Conservation (phyloP, 1,140 invertebrate genomes). For the Cyclargus thomasi region DNA sequence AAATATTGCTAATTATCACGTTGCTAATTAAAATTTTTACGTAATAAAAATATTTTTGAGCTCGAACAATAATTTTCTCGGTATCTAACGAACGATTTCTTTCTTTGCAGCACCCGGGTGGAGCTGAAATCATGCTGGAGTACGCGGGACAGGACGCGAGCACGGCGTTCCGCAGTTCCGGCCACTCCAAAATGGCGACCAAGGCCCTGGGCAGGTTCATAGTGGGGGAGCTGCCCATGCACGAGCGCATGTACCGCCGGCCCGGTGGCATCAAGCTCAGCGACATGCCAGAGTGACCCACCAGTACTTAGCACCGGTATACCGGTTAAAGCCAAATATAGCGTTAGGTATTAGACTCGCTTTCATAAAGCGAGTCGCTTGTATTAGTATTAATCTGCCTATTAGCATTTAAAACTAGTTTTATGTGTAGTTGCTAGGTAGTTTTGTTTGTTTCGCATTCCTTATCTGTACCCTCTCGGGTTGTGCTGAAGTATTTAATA, state of each 20-base stretch:
- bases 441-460: background rate
- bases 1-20: background rate
- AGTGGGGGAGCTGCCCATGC: constrained; percentile 82
- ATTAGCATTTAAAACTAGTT: constrained; percentile 11
- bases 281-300: constrained; percentile 57
- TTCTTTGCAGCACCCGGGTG: constrained; percentile 86
- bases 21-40: background rate
- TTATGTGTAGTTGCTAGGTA: constrained; percentile 1
- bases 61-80: background rate
- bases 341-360: background rate
- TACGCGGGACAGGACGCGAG: constrained; percentile 92
- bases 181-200: constrained; percentile 81
- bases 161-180: constrained; percentile 86
- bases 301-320: background rate
- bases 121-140: constrained; percentile 88
- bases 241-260: constrained; percentile 82
- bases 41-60: constrained; percentile 1
- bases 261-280: constrained; percentile 62
- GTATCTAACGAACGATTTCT: constrained; percentile 18
- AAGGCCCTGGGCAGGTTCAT: constrained; percentile 79
- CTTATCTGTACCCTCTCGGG: constrained; percentile 11
- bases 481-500: constrained; percentile 6
- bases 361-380: background rate
- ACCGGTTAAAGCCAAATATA: background rate
- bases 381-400: constrained; percentile 10